Base-by-base conservation (phyloP, 2,797 vertebrate genomes). In the Podarcis siculus region DNA sequence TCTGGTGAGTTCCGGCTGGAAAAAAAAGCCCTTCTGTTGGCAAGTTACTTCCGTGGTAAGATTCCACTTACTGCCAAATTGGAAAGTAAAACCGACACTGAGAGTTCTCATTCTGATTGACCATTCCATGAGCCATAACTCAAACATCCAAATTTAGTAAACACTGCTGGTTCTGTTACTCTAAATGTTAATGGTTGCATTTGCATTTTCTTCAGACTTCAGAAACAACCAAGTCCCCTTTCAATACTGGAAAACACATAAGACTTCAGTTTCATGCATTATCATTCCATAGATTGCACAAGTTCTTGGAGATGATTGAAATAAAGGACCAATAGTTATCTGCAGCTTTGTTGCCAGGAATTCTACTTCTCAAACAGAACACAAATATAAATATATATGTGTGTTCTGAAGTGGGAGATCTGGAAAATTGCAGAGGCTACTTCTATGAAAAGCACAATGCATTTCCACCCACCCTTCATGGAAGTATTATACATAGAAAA, bases 181-280 rank as follows among this genome's bases (percentile, higher is more conserved):
- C 58, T 90, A 87, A 86, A 91, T 85, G 77, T 66, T 86, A 55
- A 90, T 30, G 87, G 61, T 82, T n/a, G 32, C 19, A 90, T 91
- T 83, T 90, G 82, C 75, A 87, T 72, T 88, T 93, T 69, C 49
- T 83, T 80, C 66, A 86, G 83, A 85, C 87, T 92, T 87, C 81
- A 35, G 61, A 73, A 93, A 91, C 79, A 71, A 78, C 35, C 19
- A 75, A 21, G 32, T 37, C 12, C 35, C 42, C 25, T 88, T 87
- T 86, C 30, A 49, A 39, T 45, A 49, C 83, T 82, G 72, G 30
- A 61, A 89, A 69, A 49, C 61, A 85, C 77, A 86, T 17, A 17
- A 21, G 86, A 81, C 7, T 88, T 87, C 82, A 39, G 89, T 64
- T 79, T 79, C 77, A 80, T 37, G 3, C 77, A 58, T 49, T 88